Conservation (phyloP, 2,888 invertebrate genomes). For the Ceratothoa steindachneri region DNA sequence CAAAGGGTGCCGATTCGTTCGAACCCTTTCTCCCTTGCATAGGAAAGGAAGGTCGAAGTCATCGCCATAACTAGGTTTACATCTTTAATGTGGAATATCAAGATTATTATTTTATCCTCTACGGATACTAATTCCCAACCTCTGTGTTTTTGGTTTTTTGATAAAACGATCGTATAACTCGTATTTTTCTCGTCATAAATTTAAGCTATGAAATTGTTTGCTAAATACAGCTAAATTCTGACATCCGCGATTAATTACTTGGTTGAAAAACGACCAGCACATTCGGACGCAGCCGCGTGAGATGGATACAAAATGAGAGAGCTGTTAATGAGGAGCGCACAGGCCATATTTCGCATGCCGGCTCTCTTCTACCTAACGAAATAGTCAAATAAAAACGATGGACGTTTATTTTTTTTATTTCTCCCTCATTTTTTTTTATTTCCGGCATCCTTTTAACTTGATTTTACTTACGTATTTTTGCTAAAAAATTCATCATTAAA, state of each 20-base stretch:
- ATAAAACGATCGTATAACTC: too few relatives aligned
- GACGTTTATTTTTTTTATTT: background rate
- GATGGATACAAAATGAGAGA: background rate
- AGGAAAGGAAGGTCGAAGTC: too few relatives aligned
- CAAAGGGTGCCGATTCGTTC: conserved; percentile 3
- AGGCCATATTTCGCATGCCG: background rate
- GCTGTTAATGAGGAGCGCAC: background rate
- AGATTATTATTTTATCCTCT: too few relatives aligned
- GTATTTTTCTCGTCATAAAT: too few relatives aligned
- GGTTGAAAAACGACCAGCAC: background rate
- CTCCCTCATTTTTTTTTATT: background rate
- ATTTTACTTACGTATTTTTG: background rate
- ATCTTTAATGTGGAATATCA: too few relatives aligned
- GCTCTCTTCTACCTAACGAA: background rate
- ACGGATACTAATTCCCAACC: too few relatives aligned
- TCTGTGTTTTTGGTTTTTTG: too few relatives aligned
- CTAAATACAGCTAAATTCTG: background rate
- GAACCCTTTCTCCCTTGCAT: background rate
- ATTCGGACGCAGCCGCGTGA: background rate
- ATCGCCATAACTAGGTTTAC: too few relatives aligned
- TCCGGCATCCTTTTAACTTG: background rate
- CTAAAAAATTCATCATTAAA: background rate
- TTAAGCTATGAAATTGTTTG: too few relatives aligned
- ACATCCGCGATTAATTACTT: background rate
- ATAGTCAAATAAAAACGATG: background rate